Conservation (phyloP, 2,888 invertebrate species). For the Philereme transversata region DNA sequence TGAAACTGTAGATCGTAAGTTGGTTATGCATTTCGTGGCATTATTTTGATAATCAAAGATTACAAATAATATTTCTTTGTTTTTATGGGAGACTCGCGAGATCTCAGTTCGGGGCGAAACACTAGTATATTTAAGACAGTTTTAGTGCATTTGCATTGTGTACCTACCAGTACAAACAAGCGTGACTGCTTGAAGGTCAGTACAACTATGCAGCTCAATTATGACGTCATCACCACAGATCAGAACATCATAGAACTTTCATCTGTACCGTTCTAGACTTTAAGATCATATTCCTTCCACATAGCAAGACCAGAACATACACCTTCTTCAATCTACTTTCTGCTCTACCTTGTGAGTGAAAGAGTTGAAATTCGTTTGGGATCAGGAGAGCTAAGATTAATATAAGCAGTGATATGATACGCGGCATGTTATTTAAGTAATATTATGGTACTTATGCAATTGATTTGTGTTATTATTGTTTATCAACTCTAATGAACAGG, state of each 20-base stretch:
- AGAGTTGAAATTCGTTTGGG: slow-evolving; percentile 1
- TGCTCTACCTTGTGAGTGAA: background rate
- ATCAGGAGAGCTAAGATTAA: slow-evolving; percentile 3
- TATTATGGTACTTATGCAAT: slow-evolving; percentile 50
- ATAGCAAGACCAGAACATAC: background rate
- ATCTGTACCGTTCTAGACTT: slow-evolving; percentile 19
- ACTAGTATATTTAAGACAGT: too few relatives aligned
- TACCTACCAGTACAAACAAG: slow-evolving; percentile 49
- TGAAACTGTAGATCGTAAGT: too few relatives aligned
- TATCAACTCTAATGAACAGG: slow-evolving; percentile 19
- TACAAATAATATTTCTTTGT: too few relatives aligned
- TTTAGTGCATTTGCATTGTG: slow-evolving; percentile 28
- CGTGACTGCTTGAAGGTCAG: slow-evolving; percentile 75
- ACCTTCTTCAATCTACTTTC: background rate
- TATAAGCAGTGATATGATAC: slow-evolving; percentile 21
- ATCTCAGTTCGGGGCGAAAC: too few relatives aligned
- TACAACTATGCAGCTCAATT: slow-evolving; percentile 72
- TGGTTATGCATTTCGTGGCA: too few relatives aligned
- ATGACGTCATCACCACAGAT: slow-evolving; percentile 51
- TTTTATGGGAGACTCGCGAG: too few relatives aligned
- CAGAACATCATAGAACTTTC: slow-evolving; percentile 37
- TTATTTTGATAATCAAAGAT: too few relatives aligned
- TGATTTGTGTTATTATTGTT: slow-evolving; percentile 28
- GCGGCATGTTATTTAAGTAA: slow-evolving; percentile 45
- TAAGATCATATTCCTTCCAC: background rate